Evolutionary conservation across 2,888 invertebrate species (phyloP), one percentile per base, ranked within the genome.

Genomic region (Drepanosiphum platanoidis): DNA sequence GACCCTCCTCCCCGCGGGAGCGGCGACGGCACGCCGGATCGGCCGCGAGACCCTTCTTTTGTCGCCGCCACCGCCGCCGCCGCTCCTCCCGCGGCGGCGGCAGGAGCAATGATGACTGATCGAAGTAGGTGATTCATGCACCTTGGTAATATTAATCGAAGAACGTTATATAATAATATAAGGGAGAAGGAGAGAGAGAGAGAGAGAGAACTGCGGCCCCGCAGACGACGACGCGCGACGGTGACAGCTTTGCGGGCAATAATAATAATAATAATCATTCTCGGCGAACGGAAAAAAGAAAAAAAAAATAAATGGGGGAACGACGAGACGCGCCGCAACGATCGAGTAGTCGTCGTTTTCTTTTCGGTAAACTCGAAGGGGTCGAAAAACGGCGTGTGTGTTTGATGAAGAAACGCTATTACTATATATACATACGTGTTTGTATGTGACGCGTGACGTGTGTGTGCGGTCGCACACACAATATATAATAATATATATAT

Each of bases 181-280:
- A 9, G 72, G 15, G 39, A 18, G 42, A 11, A 8, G 4, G 32
- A 30, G 78, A 70, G 52, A 52, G 2, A 11, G 46, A 13, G 71
- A 11, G 80, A 8, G 18, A 22, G 79, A 34, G 58, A 46, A 5
- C n/a, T 9, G 64, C 34, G 71, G 22, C 34, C 71, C 27, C n/a
- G n/a, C n/a, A n/a, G n/a, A n/a, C n/a, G n/a, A n/a, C n/a, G n/a
- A n/a, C n/a, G n/a, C n/a, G 22, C 83, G 74, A 66, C 66, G 83
- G 84, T 77, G 84, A 84, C 84, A 77, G 84, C 84, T 84, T 84
- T 84, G 84, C 84, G 84, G 77, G 84, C 84, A 84, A 84, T 84
- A 84, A 84, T 84, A 77, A 84, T 83, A 84, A 84, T 84, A 84
- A 84, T 84, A 77, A 84, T 83, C 81, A 71, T 71, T 81, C 30